Percentiles rank a stretch among this genome's conserved stretches.
Conservation (phyloP, 2,797 vertebrate species). For the Cheracebus regulus region DNA sequence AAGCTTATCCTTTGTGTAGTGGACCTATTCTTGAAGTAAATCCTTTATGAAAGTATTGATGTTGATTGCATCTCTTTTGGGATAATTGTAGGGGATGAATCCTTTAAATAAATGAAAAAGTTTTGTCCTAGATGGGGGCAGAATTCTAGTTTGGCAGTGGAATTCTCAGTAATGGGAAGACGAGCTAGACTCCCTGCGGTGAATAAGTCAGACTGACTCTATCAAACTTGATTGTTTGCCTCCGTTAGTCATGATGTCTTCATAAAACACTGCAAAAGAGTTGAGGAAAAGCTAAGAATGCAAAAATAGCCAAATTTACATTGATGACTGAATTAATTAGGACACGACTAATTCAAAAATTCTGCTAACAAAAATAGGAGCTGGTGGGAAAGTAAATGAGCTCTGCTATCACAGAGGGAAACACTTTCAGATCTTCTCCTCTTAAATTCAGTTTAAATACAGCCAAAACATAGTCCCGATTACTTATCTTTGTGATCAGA, state of each 20-base stretch:
- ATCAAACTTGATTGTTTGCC: neutral
- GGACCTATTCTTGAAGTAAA: constrained; percentile 22
- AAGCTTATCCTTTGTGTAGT: neutral
- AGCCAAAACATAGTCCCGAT: constrained; percentile 15
- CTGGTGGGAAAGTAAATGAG: constrained; percentile 18
- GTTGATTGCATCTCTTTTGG: neutral
- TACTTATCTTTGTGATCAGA: constrained; percentile 51
- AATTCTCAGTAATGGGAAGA: neutral
- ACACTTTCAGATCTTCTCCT: constrained; percentile 2
- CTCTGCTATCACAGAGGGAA: neutral
- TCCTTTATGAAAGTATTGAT: neutral
- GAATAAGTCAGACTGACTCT: neutral
- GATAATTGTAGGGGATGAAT: neutral
- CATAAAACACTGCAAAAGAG: constrained; percentile 5
- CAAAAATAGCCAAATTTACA: constrained; percentile 33
- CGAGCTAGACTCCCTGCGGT: neutral
- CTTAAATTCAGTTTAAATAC: constrained; percentile 58
- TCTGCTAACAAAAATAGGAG: constrained; percentile 50
- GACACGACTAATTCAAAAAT: constrained; percentile 36
- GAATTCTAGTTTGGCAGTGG: neutral
- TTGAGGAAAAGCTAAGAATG: neutral
- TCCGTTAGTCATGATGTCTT: neutral
- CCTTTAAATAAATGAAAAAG: neutral
- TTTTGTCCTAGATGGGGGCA: neutral
- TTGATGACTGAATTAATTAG: constrained; percentile 43